Evolutionary conservation across 2,888 invertebrate species (phyloP).

Genomic region (Trachelus tabidus): DNA sequence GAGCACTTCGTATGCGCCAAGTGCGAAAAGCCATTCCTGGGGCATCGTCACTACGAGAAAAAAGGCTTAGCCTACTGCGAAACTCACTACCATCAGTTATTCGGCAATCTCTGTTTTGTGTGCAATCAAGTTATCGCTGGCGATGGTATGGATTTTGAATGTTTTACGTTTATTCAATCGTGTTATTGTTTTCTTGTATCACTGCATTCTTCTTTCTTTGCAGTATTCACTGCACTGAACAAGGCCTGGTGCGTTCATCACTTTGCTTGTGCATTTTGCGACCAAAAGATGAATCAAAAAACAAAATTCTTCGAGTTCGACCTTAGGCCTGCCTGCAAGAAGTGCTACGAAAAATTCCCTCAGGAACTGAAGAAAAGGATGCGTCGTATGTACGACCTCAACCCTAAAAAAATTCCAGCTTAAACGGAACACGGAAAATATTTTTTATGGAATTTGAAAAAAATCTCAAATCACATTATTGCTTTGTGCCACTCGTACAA

Average conservation of each 20-base stretch:
- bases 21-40: slow-evolving; percentile 99
- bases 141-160: slow-evolving; percentile 78
- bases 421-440: slow-evolving; percentile 37
- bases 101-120: slow-evolving; percentile 98
- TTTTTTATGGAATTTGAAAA: not conserved
- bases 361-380: slow-evolving; percentile 91
- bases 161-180: not conserved
- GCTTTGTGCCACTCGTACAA: not conserved
- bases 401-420: slow-evolving; percentile 70
- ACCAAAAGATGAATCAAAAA: slow-evolving; percentile 94
- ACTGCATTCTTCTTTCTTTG: slow-evolving; percentile 39
- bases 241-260: slow-evolving; percentile 99
- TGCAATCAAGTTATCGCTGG: slow-evolving; percentile 98
- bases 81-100: slow-evolving; percentile 98
- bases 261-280: slow-evolving; percentile 97
- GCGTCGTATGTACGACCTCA: slow-evolving; percentile 87
- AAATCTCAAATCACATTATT: not conserved
- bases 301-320: slow-evolving; percentile 99
- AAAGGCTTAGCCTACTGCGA: slow-evolving; percentile 99
- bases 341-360: slow-evolving; percentile 98
- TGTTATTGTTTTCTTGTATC: slow-evolving; percentile 25
- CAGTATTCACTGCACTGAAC: slow-evolving; percentile 97
- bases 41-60: slow-evolving; percentile 98
- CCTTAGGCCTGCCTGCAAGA: slow-evolving; percentile 97
- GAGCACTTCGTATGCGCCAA: slow-evolving; percentile 99